Evolutionary conservation across 2,797 vertebrate species (phyloP).

Genomic region (Ficedula albicollis): DNA sequence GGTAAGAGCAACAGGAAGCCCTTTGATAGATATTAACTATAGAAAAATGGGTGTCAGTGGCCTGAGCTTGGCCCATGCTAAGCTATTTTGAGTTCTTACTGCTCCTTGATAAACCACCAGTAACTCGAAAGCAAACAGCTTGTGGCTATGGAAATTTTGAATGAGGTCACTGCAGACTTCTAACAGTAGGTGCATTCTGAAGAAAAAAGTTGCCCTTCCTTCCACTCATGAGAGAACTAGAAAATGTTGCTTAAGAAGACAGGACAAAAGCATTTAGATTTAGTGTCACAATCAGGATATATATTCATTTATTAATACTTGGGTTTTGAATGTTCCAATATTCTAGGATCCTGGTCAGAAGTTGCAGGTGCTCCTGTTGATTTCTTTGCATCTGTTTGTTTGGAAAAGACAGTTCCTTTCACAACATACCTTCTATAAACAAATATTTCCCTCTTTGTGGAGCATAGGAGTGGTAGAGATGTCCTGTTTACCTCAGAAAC

Average conservation of each 20-base stretch:
- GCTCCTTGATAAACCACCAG: constrained; percentile 19
- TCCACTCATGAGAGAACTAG: not conserved
- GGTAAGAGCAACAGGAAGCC: not conserved
- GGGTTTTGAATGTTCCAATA: not conserved
- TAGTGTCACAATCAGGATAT: not conserved
- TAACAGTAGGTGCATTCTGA: constrained; percentile 55
- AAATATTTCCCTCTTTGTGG: not conserved
- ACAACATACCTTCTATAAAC: not conserved
- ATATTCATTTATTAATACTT: not conserved
- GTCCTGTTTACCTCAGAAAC: not conserved
- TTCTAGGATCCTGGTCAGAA: not conserved
- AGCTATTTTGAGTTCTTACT: constrained; percentile 35
- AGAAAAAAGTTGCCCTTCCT: constrained; percentile 1
- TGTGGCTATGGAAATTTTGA: constrained; percentile 31
- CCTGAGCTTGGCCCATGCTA: constrained; percentile 2
- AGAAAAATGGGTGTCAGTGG: not conserved
- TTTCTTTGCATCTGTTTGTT: not conserved
- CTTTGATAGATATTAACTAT: not conserved
- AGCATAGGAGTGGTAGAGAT: not conserved
- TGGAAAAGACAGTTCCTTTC: not conserved
- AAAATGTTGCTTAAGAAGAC: not conserved
- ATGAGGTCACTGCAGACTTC: constrained; percentile 43
- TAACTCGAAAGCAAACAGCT: constrained; percentile 65
- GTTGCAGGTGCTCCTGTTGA: not conserved
- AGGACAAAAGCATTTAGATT: not conserved